Percentiles rank a stretch among this genome's conserved stretches.
These are phyloP conservation scores for Elysia crispata DNA, from an alignment of 2,888 invertebrate genomes.

Conservation along the genomic window DNA sequence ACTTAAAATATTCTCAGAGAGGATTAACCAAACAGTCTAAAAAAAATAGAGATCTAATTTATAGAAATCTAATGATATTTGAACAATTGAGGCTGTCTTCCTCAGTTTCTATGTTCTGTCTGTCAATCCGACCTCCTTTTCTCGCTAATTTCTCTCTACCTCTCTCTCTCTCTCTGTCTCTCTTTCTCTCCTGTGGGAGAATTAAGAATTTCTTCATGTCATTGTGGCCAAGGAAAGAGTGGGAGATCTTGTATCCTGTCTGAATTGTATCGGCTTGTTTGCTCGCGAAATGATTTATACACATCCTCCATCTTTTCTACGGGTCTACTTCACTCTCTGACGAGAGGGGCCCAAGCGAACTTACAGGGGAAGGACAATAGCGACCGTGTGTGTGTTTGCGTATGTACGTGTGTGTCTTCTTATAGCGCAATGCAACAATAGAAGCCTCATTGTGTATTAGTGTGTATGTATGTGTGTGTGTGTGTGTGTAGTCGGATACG, in stretches of 20 bases:
- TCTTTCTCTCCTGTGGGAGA: constrained; percentile 2
- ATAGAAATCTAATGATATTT: too few species aligned
- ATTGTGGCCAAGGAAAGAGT: too few species aligned
- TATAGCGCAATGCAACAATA: neutral
- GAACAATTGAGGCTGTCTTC: too few species aligned
- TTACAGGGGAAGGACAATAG: neutral
- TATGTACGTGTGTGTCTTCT: neutral
- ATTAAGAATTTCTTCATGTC: too few species aligned
- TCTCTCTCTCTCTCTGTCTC: neutral
- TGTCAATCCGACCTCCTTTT: neutral
- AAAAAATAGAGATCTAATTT: too few species aligned
- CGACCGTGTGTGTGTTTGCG: too few species aligned
- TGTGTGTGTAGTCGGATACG: neutral
- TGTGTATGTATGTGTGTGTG: constrained; percentile 3
- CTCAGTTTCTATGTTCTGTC: neutral
- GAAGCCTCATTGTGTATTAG: neutral
- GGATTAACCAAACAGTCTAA: too few species aligned
- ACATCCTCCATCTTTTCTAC: neutral
- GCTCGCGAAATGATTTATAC: neutral
- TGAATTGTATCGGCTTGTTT: neutral
- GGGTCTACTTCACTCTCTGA: neutral
- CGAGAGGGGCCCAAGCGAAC: neutral
- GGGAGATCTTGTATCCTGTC: neutral
- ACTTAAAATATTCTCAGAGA: too few species aligned
- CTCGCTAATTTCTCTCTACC: neutral